These are phyloP conservation scores for Numida meleagris DNA, from an alignment of 2,113 vertebrate species.

Conservation along the genomic window DNA sequence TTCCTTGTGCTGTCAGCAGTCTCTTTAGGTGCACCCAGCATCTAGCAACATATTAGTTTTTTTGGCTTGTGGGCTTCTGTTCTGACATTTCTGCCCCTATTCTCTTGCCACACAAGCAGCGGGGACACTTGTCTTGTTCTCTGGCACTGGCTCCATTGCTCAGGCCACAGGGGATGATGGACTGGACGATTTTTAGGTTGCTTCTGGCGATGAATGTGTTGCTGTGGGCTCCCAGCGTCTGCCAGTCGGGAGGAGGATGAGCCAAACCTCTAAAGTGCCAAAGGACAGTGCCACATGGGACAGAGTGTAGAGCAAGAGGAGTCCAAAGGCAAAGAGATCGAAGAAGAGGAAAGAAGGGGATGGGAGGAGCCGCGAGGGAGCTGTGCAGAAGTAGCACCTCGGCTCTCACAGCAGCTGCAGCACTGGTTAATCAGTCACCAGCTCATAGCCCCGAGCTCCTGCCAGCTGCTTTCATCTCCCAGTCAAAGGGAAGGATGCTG, in stretches of 20 bases:
- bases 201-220: background rate
- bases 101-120: background rate
- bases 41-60: background rate
- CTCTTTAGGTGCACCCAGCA: background rate
- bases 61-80: background rate
- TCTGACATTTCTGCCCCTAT: background rate
- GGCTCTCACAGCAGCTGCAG: background rate
- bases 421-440: constrained; percentile 50
- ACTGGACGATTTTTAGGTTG: background rate
- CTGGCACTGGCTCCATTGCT: background rate
- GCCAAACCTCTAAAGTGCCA: background rate
- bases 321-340: background rate
- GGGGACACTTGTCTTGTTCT: background rate
- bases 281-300: background rate
- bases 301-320: background rate
- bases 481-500: constrained; percentile 44
- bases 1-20: background rate
- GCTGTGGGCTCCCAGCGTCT: background rate
- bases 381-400: background rate
- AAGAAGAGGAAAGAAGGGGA: background rate
- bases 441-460: background rate
- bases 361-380: background rate
- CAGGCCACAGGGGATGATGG: background rate
- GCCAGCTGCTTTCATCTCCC: constrained; percentile 18
- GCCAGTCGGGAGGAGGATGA: background rate